phyloP scores from a whole-genome alignment of 2,888 invertebrate species.

The Venusia cambrica region DNA sequence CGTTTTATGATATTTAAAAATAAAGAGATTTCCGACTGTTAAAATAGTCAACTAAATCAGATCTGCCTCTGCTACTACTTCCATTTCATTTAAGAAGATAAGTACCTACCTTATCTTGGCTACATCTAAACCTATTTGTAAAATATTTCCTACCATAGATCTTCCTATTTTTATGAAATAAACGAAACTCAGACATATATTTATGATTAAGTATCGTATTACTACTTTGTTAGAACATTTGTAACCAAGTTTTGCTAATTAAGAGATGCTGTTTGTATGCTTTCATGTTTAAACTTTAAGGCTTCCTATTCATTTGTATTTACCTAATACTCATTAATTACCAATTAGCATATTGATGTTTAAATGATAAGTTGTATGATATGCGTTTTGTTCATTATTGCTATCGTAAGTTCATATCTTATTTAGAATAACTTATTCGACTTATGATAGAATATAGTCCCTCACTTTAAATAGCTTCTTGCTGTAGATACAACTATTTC shows the following conservation, averaged over 20 bases:
- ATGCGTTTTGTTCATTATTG: constrained; percentile 58
- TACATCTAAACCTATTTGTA: too few species aligned
- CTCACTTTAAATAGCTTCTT: constrained; percentile 33
- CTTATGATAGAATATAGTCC: constrained; percentile 44
- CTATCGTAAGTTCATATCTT: constrained; percentile 49
- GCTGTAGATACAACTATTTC: constrained; percentile 37
- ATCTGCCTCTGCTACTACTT: constrained; percentile 26
- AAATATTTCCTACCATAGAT: too few species aligned
- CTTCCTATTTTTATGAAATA: too few species aligned
- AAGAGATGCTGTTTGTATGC: constrained; percentile 69
- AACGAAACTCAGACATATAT: constrained; percentile 1
- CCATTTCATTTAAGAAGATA: constrained; percentile 7
- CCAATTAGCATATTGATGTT: constrained; percentile 64
- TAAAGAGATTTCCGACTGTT: too few species aligned
- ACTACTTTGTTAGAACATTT: constrained; percentile 42
- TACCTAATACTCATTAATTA: constrained; percentile 66
- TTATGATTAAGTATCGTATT: constrained; percentile 18
- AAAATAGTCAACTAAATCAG: too few species aligned
- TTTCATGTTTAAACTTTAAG: constrained; percentile 45
- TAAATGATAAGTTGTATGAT: constrained; percentile 55
- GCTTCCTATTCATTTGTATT: constrained; percentile 47
- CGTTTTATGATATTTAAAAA: too few species aligned
- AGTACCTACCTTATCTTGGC: too few species aligned
- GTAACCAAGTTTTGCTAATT: constrained; percentile 71
- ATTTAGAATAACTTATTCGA: constrained; percentile 41